Base-by-base conservation (phyloP, 2,113 vertebrate species). In the Eidolon helvum region DNA sequence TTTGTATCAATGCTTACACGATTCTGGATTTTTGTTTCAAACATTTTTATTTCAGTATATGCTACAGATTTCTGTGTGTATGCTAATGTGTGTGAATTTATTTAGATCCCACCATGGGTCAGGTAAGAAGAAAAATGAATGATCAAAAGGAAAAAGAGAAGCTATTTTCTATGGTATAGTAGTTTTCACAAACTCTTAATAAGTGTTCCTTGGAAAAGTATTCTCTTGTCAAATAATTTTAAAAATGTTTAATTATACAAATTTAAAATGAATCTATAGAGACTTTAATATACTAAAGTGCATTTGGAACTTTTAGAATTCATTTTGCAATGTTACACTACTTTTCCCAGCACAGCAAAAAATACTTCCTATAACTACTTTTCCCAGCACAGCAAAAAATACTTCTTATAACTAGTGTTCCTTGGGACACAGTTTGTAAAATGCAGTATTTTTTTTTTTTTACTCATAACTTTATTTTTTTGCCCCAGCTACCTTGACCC, bases 251-350 rank as follows among this genome's bases (percentile, higher is more conserved):
- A 18, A 83, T 78, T 66, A 66, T 4, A 96, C 19, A 65, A 35
- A 78, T 78, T 90, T 82, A 71, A 80, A 22, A 68, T 0, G 10
- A n/a, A 72, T 59, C 55, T 53, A 3, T 72, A 38, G 30, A 71
- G 6, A 24, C 30, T 82, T 78, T 87, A 57, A n/a, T 66, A 40
- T 50, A 5, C 45, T 83, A 53, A 93, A 16, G 5, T 79, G 9
- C 30, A 75, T 79, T 85, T 82, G 66, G 35, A 85, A 74, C 53
- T 87, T 94, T 10, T 68, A n/a, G 48, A 77, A 94, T 92, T 94
- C 14, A 63, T 77, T 71, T 78, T 74, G 79, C 14, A 75, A 38
- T 28, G 16, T 66, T 63, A 50, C 4, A 48, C 26, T 78, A 40
- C 45, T 77, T 87, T 82, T 66, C 45, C 21, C 14, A 59, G 18